phyloP scores from a whole-genome alignment of 1,140 invertebrate species.

The Ditylenchus dipsaci region DNA sequence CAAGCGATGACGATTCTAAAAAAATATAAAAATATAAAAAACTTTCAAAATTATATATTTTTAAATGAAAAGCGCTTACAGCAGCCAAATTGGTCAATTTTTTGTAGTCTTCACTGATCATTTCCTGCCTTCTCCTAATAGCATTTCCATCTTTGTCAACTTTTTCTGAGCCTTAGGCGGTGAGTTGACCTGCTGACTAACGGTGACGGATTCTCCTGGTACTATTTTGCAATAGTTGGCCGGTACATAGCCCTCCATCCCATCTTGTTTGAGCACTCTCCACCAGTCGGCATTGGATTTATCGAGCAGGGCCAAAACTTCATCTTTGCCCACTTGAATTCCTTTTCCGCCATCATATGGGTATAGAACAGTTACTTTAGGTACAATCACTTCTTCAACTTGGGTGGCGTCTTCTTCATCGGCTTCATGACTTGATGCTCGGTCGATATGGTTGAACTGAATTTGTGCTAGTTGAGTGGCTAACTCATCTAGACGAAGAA shows the following conservation, averaged over 20 bases:
- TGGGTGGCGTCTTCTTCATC: slow-evolving; percentile 60
- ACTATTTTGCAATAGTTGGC: slow-evolving; percentile 92
- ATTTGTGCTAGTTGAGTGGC: slow-evolving; percentile 73
- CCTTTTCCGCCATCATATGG: slow-evolving; percentile 80
- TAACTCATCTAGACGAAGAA: slow-evolving; percentile 77
- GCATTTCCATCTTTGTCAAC: slow-evolving; percentile 68
- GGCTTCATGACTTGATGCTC: slow-evolving; percentile 42
- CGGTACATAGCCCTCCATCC: slow-evolving; percentile 87
- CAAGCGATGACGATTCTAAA: slow-evolving; percentile 67
- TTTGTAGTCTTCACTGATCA: slow-evolving; percentile 74
- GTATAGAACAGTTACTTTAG: slow-evolving; percentile 75
- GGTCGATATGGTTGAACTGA: slow-evolving; percentile 59
- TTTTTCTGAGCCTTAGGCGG: slow-evolving; percentile 58
- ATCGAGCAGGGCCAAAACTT: slow-evolving; percentile 82
- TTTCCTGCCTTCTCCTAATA: slow-evolving; percentile 75
- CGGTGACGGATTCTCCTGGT: slow-evolving; percentile 74
- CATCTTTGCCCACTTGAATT: slow-evolving; percentile 84
- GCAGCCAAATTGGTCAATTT: slow-evolving; percentile 74
- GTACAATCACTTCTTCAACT: slow-evolving; percentile 77
- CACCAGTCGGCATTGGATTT: slow-evolving; percentile 98
- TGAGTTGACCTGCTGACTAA: slow-evolving; percentile 57
- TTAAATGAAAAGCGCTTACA: background rate
- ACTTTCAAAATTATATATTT: too few relatives aligned
- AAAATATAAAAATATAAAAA: background rate
- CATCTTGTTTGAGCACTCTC: slow-evolving; percentile 84